Conservation (phyloP, 2,797 vertebrate genomes). For the Sylvilagus floridanus region DNA sequence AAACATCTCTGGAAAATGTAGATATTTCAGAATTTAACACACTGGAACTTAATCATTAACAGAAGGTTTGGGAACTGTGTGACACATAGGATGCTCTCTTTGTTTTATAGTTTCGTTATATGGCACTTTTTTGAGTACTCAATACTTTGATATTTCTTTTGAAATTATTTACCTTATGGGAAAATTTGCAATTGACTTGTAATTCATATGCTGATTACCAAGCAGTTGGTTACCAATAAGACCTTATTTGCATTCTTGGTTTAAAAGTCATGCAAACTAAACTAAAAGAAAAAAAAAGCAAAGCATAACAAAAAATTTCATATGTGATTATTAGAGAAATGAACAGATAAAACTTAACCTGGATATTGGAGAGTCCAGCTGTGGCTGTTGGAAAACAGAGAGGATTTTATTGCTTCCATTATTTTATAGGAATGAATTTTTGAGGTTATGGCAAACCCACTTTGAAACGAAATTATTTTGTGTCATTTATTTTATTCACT, state of each 20-base stretch:
- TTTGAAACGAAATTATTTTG: neutral
- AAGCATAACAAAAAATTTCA: neutral
- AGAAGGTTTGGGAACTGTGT: slow-evolving; percentile 34
- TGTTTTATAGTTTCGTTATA: slow-evolving; percentile 69
- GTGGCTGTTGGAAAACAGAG: neutral
- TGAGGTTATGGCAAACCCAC: neutral
- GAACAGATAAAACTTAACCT: slow-evolving; percentile 13
- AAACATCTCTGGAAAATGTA: slow-evolving; percentile 74
- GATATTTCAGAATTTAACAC: slow-evolving; percentile 52
- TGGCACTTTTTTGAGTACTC: slow-evolving; percentile 71
- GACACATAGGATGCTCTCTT: slow-evolving; percentile 7
- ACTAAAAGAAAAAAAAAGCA: neutral
- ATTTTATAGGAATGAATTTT: neutral
- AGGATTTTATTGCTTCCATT: neutral
- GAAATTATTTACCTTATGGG: neutral
- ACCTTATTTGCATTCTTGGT: neutral
- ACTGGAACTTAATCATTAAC: slow-evolving; percentile 65
- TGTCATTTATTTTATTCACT: slow-evolving; percentile 19
- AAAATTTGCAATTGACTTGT: neutral
- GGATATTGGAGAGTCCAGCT: neutral
- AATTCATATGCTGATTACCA: neutral
- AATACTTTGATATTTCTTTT: slow-evolving; percentile 64
- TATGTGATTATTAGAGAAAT: neutral
- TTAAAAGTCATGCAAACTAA: neutral
- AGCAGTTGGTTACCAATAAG: neutral